A percentile compares a stretch with the other conserved stretches of the same genome.
Evolutionary conservation across 2,888 invertebrate genomes (phyloP).

Genomic region (Campoplex nolae): DNA sequence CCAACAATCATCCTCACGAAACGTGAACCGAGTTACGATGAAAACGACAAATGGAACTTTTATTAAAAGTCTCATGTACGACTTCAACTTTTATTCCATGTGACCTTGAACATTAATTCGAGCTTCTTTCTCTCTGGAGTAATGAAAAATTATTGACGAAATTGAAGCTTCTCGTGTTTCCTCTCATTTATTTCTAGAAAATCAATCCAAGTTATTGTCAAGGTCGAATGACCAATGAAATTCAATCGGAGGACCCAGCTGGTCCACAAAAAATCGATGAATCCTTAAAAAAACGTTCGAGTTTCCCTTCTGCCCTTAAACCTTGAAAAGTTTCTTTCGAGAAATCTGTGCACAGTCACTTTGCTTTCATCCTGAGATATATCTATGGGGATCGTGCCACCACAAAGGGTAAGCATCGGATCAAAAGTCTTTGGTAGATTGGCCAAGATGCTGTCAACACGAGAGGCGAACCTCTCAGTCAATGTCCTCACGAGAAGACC

Average conservation of each 20-base stretch:
- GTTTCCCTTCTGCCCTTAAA: background rate
- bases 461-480: conserved; percentile 20
- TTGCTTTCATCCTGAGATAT: background rate
- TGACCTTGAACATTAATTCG: background rate
- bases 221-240: background rate
- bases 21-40: conserved; percentile 35
- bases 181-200: background rate
- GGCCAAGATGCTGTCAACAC: conserved; percentile 35
- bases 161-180: background rate
- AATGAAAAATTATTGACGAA: background rate
- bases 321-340: background rate
- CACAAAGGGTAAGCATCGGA: conserved; percentile 20
- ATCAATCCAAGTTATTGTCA: background rate
- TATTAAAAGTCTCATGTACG: conserved; percentile 21
- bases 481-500: conserved; percentile 15
- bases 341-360: background rate
- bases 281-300: background rate
- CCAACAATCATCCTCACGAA: conserved; percentile 32
- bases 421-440: conserved; percentile 3
- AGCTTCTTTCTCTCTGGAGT: background rate
- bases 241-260: background rate
- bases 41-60: conserved; percentile 47
- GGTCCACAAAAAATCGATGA: too few relatives aligned
- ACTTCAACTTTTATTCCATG: background rate
- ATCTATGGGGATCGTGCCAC: background rate